phyloP scores from a whole-genome alignment of 2,113 vertebrate species.

The Fulica atra region DNA sequence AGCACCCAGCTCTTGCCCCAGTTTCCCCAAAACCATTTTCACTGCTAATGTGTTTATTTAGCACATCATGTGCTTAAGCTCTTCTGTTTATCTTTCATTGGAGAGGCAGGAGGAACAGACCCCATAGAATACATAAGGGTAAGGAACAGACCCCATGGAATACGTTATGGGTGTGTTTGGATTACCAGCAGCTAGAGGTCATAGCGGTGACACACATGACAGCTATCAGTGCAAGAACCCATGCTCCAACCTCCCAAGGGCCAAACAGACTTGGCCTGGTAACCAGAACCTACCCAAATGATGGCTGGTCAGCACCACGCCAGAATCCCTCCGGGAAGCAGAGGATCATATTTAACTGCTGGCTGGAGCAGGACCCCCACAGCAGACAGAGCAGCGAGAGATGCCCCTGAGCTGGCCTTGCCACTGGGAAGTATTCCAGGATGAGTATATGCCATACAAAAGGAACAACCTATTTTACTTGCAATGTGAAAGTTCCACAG shows the following conservation, averaged over 20 bases:
- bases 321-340: background rate
- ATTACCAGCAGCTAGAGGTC: background rate
- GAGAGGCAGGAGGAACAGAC: background rate
- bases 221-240: background rate
- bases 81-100: constrained; percentile 46
- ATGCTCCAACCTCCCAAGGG: background rate
- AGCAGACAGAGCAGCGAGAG: background rate
- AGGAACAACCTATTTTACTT: background rate
- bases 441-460: background rate
- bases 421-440: background rate
- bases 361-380: background rate
- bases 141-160: background rate
- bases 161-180: background rate
- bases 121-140: background rate
- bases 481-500: background rate
- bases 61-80: constrained; percentile 1
- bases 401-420: background rate
- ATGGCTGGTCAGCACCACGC: background rate
- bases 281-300: background rate
- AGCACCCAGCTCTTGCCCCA: constrained; percentile 67
- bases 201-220: background rate
- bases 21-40: constrained; percentile 69
- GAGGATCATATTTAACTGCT: background rate
- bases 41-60: constrained; percentile 61
- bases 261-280: background rate